Percentiles rank a stretch among this genome's conserved stretches.
Conservation (phyloP, 2,797 vertebrate genomes). For the Karalla daura region DNA sequence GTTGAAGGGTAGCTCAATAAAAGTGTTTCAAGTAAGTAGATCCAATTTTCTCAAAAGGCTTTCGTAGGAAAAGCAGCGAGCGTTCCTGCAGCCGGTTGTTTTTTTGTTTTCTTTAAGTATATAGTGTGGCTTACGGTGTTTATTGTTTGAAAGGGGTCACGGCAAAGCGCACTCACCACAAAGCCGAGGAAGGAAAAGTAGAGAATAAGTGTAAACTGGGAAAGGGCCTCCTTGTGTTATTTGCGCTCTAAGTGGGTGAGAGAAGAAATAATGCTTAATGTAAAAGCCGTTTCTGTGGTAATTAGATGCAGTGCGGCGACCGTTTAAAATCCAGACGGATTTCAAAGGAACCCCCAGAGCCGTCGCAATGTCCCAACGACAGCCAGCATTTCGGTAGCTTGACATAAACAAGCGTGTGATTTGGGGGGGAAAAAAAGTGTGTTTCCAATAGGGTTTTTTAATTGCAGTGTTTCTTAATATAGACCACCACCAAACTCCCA, state of each 20-base stretch:
- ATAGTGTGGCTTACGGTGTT: conserved; percentile 5
- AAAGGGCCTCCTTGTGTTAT: conserved; percentile 13
- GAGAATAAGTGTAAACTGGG: conserved; percentile 26
- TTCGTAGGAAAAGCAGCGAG: neutral
- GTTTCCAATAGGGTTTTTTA: conserved; percentile 51
- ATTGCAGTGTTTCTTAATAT: conserved; percentile 56
- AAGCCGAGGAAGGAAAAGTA: conserved; percentile 10
- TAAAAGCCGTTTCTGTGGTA: conserved; percentile 63
- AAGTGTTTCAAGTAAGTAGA: neutral
- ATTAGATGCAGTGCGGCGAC: conserved; percentile 59
- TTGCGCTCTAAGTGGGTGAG: conserved; percentile 6
- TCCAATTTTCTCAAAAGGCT: neutral
- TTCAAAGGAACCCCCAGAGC: conserved; percentile 53
- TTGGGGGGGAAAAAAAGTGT: conserved; percentile 56
- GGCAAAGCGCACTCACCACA: conserved; percentile 1
- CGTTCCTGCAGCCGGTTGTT: neutral
- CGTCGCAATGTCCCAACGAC: conserved; percentile 23
- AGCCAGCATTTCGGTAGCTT: conserved; percentile 55
- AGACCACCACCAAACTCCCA: conserved; percentile 53
- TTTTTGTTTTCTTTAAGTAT: conserved; percentile 6
- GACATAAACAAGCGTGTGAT: conserved; percentile 59
- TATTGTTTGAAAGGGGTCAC: conserved; percentile 21
- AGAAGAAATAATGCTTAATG: conserved; percentile 43
- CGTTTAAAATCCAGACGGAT: conserved; percentile 63
- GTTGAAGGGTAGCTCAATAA: neutral